Percentiles rank a stretch among this genome's conserved stretches.
These are phyloP conservation scores for Cartodere bifasciata DNA, from an alignment of 2,888 invertebrate genomes.

Conservation along the genomic window DNA sequence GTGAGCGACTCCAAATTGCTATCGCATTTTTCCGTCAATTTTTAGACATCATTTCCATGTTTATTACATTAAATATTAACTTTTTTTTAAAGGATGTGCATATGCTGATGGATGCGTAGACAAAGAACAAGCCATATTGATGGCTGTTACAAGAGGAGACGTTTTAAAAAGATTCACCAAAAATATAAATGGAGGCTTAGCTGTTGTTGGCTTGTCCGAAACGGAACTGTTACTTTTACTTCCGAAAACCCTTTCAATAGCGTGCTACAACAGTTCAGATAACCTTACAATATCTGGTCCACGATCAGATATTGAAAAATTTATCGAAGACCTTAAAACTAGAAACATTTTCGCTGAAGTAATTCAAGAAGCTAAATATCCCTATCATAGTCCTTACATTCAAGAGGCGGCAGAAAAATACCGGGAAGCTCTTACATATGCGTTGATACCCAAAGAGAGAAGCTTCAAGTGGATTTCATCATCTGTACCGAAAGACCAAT, in stretches of 20 bases:
- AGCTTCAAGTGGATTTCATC: constrained; percentile 75
- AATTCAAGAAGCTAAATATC: constrained; percentile 67
- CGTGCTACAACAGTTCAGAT: constrained; percentile 78
- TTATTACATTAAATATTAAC: no score
- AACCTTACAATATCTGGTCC: constrained; percentile 89
- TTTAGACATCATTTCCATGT: no score
- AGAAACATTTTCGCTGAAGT: constrained; percentile 64
- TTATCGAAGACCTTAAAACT: constrained; percentile 50
- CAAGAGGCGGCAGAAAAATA: constrained; percentile 46
- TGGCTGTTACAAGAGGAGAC: constrained; percentile 45
- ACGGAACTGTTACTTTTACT: constrained; percentile 39
- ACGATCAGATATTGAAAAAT: constrained; percentile 48
- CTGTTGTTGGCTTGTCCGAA: constrained; percentile 52
- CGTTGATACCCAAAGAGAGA: constrained; percentile 51
- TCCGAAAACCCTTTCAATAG: constrained; percentile 67
- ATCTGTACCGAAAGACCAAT: constrained; percentile 44
- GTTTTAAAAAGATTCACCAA: constrained; percentile 43
- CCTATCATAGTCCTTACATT: constrained; percentile 75
- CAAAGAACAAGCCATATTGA: constrained; percentile 45
- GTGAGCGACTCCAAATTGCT: no score
- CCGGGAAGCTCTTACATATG: constrained; percentile 46
- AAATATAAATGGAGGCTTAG: constrained; percentile 42
- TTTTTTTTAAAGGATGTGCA: constrained; percentile 35
- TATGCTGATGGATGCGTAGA: constrained; percentile 52
- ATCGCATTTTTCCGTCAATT: no score